These are phyloP conservation scores for Rhea pennata DNA, from an alignment of 2,113 vertebrate genomes.

Conservation along the genomic window DNA sequence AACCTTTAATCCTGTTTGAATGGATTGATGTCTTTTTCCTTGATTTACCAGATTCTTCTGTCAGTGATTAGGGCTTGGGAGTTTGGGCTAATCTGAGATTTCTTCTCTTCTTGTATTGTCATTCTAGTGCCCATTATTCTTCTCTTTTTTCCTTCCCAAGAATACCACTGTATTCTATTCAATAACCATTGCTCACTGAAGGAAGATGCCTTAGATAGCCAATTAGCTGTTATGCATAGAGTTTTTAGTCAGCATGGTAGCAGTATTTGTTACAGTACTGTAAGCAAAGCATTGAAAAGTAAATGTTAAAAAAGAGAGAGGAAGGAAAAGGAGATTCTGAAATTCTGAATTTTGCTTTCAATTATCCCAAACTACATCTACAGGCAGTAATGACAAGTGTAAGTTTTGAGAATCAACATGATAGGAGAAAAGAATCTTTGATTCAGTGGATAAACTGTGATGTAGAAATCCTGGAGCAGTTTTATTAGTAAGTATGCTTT, in stretches of 20 bases:
- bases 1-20: constrained; percentile 72
- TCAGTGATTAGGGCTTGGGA: constrained; percentile 48
- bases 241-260: constrained; percentile 66
- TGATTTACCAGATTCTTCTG: constrained; percentile 61
- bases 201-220: constrained; percentile 60
- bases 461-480: constrained; percentile 53
- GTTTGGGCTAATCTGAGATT: constrained; percentile 55
- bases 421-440: constrained; percentile 37
- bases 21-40: constrained; percentile 48
- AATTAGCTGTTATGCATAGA: constrained; percentile 70
- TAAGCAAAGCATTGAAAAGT: constrained; percentile 65
- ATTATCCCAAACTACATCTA: constrained; percentile 49
- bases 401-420: constrained; percentile 41
- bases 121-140: constrained; percentile 53
- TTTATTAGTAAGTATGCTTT: constrained; percentile 55
- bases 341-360: constrained; percentile 65
- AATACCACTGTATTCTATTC: constrained; percentile 62
- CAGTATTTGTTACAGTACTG: constrained; percentile 54
- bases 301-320: constrained; percentile 39
- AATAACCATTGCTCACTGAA: constrained; percentile 53
- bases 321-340: constrained; percentile 44
- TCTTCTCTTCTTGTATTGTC: constrained; percentile 55
- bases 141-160: not conserved
- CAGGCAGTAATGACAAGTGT: constrained; percentile 29
- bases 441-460: constrained; percentile 53